A percentile compares a stretch with the other conserved stretches of the same genome.
phyloP scores from a whole-genome alignment of 2,888 invertebrate genomes.

The Baronia brevicornis region DNA sequence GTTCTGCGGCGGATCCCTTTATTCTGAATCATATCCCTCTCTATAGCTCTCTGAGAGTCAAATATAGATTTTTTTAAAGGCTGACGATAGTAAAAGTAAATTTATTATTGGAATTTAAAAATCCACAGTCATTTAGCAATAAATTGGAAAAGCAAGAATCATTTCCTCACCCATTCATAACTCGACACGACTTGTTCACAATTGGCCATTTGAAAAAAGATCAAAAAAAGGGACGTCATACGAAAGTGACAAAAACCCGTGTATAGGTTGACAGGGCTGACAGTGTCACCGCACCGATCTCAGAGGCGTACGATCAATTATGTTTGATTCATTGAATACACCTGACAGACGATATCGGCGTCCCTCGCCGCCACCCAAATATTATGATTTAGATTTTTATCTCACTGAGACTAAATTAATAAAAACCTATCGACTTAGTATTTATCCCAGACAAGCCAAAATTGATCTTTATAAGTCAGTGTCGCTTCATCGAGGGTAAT shows the following conservation, averaged over 20 bases:
- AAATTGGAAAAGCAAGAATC: not conserved
- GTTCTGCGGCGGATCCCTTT: too few relatives aligned
- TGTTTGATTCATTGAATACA: conserved; percentile 62
- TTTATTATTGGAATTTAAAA: too few relatives aligned
- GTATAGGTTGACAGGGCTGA: conserved; percentile 45
- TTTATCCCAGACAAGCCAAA: not conserved
- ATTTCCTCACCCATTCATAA: conserved; percentile 21
- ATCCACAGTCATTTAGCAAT: not conserved
- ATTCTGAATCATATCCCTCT: too few relatives aligned
- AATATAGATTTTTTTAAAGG: conserved; percentile 3
- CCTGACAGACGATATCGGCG: conserved; percentile 37
- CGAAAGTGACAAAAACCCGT: conserved; percentile 53
- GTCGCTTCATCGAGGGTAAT: too few relatives aligned
- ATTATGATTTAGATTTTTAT: conserved; percentile 69
- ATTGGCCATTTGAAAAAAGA: conserved; percentile 18
- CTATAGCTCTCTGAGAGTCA: too few relatives aligned
- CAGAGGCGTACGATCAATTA: conserved; percentile 57
- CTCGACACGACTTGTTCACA: conserved; percentile 12
- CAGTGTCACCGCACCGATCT: conserved; percentile 32
- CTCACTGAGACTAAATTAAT: conserved; percentile 33
- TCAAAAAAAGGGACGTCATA: conserved; percentile 25
- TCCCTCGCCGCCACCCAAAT: conserved; percentile 54
- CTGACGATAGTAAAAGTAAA: too few relatives aligned
- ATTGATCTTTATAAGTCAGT: not conserved
- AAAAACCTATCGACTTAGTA: conserved; percentile 12